Conservation (phyloP, 1,140 invertebrate genomes). For the Zaprionus davidi region DNA sequence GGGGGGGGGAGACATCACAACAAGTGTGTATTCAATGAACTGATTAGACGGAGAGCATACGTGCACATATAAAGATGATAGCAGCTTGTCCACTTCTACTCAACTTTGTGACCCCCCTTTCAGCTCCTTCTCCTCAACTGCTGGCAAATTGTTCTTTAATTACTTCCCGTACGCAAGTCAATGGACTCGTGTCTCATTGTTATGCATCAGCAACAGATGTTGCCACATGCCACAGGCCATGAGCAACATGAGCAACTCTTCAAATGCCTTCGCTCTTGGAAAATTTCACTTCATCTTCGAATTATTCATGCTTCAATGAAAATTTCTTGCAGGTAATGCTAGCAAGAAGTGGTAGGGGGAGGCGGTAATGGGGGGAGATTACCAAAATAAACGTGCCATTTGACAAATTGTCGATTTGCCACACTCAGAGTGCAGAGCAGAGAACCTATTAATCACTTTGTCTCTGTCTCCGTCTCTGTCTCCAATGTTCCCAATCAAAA, state of each 20-base stretch:
- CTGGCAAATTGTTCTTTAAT: conserved; percentile 78
- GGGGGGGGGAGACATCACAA: not conserved
- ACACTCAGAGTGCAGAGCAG: conserved; percentile 10
- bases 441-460: conserved; percentile 69
- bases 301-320: conserved; percentile 47
- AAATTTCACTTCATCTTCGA: conserved; percentile 25
- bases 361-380: not conserved
- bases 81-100: conserved; percentile 2
- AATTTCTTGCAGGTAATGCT: conserved; percentile 17
- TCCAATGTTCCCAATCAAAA: conserved; percentile 63
- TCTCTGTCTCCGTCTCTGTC: conserved; percentile 50
- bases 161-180: conserved; percentile 69
- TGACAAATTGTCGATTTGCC: conserved; percentile 44
- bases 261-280: conserved; percentile 42
- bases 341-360: too few relatives aligned
- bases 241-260: conserved; percentile 59
- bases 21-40: conserved; percentile 48
- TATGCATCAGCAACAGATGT: conserved; percentile 76
- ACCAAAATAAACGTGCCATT: conserved; percentile 43
- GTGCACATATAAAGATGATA: conserved; percentile 18
- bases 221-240: conserved; percentile 36
- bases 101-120: not conserved
- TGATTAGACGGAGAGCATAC: conserved; percentile 60
- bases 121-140: conserved; percentile 34
- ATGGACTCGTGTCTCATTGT: conserved; percentile 72